Base-by-base conservation (phyloP, 23 tunicate genomes). In the Trididemnum nubilum region DNA sequence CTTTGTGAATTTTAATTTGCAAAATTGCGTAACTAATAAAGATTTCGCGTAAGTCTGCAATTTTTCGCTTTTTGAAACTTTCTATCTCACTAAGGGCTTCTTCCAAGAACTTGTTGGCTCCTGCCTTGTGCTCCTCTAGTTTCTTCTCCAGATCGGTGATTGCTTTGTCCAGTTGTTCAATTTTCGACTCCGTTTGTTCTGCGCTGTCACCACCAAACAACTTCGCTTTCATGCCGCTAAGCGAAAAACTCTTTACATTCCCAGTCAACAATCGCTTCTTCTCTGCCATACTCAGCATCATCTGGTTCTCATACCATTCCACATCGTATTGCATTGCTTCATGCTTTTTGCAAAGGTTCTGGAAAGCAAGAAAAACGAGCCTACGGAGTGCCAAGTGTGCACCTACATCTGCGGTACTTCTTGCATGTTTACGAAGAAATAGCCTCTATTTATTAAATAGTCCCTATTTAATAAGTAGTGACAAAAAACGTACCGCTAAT, bases 261-360 rank as follows among this genome's bases (percentile, higher is more conserved):
- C 98, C 98, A 44, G 78, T 59, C 12, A 65, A 36, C 23, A 88
- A 33, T 36, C 90, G 93, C 64, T 84, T 80, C 86, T 93, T 87
- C 44, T 88, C 93, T 3, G 87, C 71, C 52, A 69, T 59, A 27
- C 52, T 57, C 9, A 64, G 26, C 82, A 65, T 71, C 31, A 87
- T 21, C 75, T 87, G 89, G 60, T 74, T 82, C 75, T 93, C 93
- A 35, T 76, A 82, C 87, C 86, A 88, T 66, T 93, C 98, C 2
- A 84, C 93, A 67, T 93, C 93, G 50, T 93, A 93, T 52, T 93
- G 98, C 54, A 87, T 75, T 3, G 98, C 92, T 69, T 93, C 90
- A 63, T 93, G 98, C 64, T 84, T 88, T 65, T 87, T 77, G 36
- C 89, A 80, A 2, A 91, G 32, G 4, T 81, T 52, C 91, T 87